These are phyloP conservation scores for Betta splendens DNA, from an alignment of 2,797 vertebrate species.

Conservation along the genomic window DNA sequence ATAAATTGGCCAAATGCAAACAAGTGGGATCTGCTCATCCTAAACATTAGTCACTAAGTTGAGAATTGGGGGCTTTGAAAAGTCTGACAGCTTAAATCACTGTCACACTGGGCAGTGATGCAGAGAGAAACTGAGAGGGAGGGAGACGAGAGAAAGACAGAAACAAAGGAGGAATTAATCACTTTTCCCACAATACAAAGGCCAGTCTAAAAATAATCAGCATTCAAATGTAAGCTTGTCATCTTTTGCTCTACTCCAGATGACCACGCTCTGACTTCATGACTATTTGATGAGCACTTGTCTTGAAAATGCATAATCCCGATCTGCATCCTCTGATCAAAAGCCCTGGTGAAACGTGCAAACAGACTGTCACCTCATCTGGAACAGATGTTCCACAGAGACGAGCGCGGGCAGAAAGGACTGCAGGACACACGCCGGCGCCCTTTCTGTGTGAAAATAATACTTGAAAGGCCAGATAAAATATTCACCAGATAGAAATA, in stretches of 20 bases:
- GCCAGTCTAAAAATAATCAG: slow-evolving; percentile 30
- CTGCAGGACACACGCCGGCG: slow-evolving; percentile 33
- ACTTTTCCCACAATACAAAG: slow-evolving; percentile 20
- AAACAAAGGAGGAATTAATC: slow-evolving; percentile 24
- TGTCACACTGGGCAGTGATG: slow-evolving; percentile 49
- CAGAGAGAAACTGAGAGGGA: slow-evolving; percentile 21
- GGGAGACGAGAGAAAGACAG: slow-evolving; percentile 11
- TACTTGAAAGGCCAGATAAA: slow-evolving; percentile 70
- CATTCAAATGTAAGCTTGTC: slow-evolving; percentile 36
- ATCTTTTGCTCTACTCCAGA: slow-evolving; percentile 31
- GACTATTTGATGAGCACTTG: slow-evolving; percentile 47
- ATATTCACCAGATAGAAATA: slow-evolving; percentile 69
- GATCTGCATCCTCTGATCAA: slow-evolving; percentile 54
- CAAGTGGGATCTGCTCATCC: slow-evolving; percentile 52
- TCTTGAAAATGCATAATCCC: slow-evolving; percentile 43
- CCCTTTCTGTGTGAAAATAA: slow-evolving; percentile 60
- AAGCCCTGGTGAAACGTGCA: slow-evolving; percentile 37
- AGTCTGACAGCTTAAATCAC: slow-evolving; percentile 64
- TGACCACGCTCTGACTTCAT: slow-evolving; percentile 53
- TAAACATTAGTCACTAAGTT: slow-evolving; percentile 60
- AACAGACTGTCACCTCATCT: slow-evolving; percentile 52
- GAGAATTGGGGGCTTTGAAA: slow-evolving; percentile 55
- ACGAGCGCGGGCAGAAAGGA: slow-evolving; percentile 26
- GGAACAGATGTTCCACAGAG: slow-evolving; percentile 48
- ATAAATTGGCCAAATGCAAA: slow-evolving; percentile 64